Base-by-base conservation (phyloP, 2,888 invertebrate genomes). In the Athrips mouffetella region DNA sequence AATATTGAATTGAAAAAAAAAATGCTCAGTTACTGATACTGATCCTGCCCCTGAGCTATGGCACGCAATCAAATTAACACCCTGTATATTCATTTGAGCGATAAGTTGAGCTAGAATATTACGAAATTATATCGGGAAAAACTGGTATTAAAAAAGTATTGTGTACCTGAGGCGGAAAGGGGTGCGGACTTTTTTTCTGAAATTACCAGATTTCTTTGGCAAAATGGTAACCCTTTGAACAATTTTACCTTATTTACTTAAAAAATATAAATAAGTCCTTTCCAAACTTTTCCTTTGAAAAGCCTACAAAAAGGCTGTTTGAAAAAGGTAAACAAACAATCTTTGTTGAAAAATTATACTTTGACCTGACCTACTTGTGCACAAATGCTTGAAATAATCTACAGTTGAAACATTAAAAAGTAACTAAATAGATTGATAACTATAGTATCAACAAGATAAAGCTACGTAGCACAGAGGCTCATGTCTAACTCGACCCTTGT, bases 401-500 rank as follows among this genome's bases (percentile, higher is more conserved):
- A n/a, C n/a, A n/a, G n/a, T n/a, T n/a, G n/a, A n/a, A n/a, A n/a
- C n/a, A n/a, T n/a, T n/a, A n/a, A n/a, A n/a, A n/a, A n/a, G n/a
- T n/a, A 37, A 37, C 37, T 18, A 35, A 10, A 8, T 16, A 37
- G 10, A 37, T 20, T 20, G 7, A 3, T 16, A n/a, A 37, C n/a
- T 37, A 18, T 18, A 21, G 18, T 37, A 20, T 37, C 18, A 37
- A 30, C 23, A 25, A 45, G 39, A 33, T 39, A 40, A 10, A 57
- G 56, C 57, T 62, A 58, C n/a, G n/a, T n/a, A n/a, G n/a, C n/a
- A 58, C 57, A 69, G 65, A 67, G 63, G 62, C 53, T 59, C 59
- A 57, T 50, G 51, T 65, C 60, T 61, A 60, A 58, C 61, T 51
- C 66, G 72, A 85, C 85, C 85, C 85, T 78, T 77, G 79, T 85